Percentiles rank a stretch among this genome's conserved stretches.
phyloP scores from a whole-genome alignment of 2,113 vertebrate species.

The Clarias gariepinus region DNA sequence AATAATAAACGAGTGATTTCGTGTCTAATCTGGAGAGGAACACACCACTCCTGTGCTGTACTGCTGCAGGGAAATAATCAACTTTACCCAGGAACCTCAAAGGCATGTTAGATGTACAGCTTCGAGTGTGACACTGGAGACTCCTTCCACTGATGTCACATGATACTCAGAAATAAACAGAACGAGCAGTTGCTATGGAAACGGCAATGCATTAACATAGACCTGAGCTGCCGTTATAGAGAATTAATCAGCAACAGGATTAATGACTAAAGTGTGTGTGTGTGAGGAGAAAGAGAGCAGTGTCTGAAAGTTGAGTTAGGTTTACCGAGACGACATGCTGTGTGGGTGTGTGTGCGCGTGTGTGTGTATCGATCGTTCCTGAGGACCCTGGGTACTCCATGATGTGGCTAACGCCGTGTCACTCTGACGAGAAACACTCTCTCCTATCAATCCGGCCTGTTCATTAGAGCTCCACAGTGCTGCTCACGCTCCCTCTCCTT shows the following conservation, averaged over 20 bases:
- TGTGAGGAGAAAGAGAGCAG: background rate
- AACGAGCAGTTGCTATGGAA: background rate
- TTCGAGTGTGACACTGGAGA: background rate
- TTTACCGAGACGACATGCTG: background rate
- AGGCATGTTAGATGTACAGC: background rate
- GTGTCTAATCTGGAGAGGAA: background rate
- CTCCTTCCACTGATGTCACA: background rate
- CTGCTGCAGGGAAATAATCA: background rate
- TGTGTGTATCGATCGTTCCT: conserved; percentile 45
- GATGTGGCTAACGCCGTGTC: conserved; percentile 76
- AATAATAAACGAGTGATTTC: background rate
- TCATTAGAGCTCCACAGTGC: conserved; percentile 43
- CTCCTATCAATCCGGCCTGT: conserved; percentile 11
- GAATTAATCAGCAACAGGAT: background rate
- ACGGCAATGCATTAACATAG: background rate
- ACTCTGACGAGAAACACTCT: conserved; percentile 59
- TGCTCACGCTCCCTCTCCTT: conserved; percentile 49
- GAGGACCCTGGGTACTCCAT: conserved; percentile 69
- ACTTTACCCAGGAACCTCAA: background rate
- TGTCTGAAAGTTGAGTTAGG: conserved; percentile 14
- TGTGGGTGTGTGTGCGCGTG: conserved; percentile 51
- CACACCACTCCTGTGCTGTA: background rate
- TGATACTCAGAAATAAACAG: too few species aligned
- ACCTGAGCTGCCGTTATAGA: background rate
- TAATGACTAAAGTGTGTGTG: background rate